Conservation (phyloP, 37 sponge, comb jelly and placozoan species). For the Axinella damicornis region DNA sequence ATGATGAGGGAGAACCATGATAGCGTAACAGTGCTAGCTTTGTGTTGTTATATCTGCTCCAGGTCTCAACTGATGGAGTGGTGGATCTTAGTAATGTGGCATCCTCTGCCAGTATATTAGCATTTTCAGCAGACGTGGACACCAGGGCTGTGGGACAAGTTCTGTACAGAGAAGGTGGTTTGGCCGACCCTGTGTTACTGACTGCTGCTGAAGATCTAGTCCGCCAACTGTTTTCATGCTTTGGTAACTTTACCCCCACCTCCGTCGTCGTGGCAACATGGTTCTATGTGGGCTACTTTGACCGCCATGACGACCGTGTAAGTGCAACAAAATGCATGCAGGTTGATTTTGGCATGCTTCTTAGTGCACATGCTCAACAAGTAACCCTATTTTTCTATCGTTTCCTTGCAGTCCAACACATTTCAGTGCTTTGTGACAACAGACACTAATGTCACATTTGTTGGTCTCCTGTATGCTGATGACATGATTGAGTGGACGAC, state of each 20-base stretch:
- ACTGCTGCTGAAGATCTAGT: background rate
- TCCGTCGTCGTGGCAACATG: constrained; percentile 23
- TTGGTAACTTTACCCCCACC: background rate
- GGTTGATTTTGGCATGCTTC: no score
- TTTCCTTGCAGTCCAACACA: no score
- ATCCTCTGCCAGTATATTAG: constrained; percentile 3
- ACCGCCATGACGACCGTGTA: constrained; percentile 24
- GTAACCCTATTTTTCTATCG: no score
- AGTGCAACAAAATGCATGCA: background rate
- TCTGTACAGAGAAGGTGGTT: constrained; percentile 4
- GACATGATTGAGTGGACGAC: background rate
- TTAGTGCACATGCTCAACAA: no score
- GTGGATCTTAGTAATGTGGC: background rate
- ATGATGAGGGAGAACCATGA: no score
- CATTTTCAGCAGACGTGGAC: constrained; percentile 40
- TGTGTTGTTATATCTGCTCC: background rate
- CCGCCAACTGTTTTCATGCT: background rate
- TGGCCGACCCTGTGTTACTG: background rate
- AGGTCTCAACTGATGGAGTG: constrained; percentile 31
- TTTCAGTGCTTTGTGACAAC: no score
- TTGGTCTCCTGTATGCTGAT: no score
- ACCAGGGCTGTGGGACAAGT: constrained; percentile 27
- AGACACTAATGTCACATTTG: no score
- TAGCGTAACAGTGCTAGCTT: no score
- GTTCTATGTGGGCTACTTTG: constrained; percentile 42